Evolutionary conservation across 2,113 vertebrate species (phyloP).

Genomic region (Verasper variegatus): DNA sequence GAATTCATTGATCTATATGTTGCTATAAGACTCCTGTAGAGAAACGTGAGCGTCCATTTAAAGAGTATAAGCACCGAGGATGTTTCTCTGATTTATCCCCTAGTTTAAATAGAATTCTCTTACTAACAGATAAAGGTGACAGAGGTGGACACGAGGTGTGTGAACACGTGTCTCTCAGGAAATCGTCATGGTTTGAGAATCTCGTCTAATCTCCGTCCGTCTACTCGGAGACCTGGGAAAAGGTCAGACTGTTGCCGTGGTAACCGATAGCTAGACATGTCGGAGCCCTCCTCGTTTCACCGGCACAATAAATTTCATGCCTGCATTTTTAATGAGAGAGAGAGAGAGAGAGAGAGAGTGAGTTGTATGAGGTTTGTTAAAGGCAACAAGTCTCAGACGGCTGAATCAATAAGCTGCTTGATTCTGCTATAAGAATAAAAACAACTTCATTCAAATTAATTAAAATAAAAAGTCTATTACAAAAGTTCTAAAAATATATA

Average conservation of each 20-base stretch:
- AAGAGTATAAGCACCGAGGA: neutral
- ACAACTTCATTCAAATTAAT: no score
- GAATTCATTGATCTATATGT: no score
- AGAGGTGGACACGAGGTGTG: neutral
- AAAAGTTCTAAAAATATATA: no score
- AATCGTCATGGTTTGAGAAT: constrained; percentile 10
- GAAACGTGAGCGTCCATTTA: neutral
- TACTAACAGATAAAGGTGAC: neutral
- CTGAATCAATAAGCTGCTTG: no score
- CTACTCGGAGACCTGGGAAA: constrained; percentile 30
- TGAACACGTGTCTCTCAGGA: neutral
- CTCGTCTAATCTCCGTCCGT: constrained; percentile 43
- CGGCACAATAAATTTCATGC: no score
- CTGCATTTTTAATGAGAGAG: no score
- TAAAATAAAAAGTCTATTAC: no score
- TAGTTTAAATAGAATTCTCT: neutral
- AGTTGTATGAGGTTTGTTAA: no score
- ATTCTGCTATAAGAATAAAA: no score
- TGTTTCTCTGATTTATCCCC: neutral
- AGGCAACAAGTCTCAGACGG: no score
- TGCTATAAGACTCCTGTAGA: no score
- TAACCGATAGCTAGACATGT: constrained; percentile 43
- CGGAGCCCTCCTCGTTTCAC: neutral
- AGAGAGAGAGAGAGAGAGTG: no score
- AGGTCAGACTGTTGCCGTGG: constrained; percentile 63